Evolutionary conservation across 2,888 invertebrate species (phyloP), one percentile per base, ranked within the genome.

Genomic region (Caenorhabditis plicata): DNA sequence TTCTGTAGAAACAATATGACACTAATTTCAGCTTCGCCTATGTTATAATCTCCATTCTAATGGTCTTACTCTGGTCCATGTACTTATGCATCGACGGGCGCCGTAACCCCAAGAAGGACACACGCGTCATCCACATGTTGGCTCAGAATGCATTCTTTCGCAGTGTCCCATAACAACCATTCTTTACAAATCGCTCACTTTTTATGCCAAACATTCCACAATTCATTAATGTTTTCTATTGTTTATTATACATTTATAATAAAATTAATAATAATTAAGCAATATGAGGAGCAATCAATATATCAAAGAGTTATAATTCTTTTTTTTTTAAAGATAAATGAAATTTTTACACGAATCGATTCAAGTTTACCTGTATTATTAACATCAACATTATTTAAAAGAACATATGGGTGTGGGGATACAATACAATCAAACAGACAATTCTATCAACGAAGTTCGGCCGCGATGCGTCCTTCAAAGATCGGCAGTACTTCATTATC

Each of bases 61-160:
- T 72, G 72, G 72, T 72, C 9, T 52, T 72, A 0, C 45, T 67
- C 13, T 72, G 72, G 72, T 72, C 72, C 20, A 65, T 68, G 66
- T 72, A 72, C 40, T 54, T 72, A 11, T 72, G 68, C 38, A 48
- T 68, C 13, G 72, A 72, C 31, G 72, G 72, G 5, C 50, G 70
- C 9, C 46, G 68, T 13, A 46, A 63, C 19, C 68, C 68, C 19
- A 65, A 64, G 31, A 64, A 63, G 23, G 72, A 72, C 45, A 72
- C 72, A 1, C 52, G 70, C n/a, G 72, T 72, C 29, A 70, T 72
- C 19, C 72, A 72, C 44, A 68, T 70, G 68, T 58, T 72, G 26
- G 72, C 72, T 0, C 70, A 70, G 39, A 53, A 66, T 26, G 62
- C 72, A n/a, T 55, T 72, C n/a, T 64, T 70, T 33, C 47, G 56